A percentile compares a stretch with the other conserved stretches of the same genome.
Conservation (phyloP, 2,888 invertebrate species). For the Yponomeuta evonymella region DNA sequence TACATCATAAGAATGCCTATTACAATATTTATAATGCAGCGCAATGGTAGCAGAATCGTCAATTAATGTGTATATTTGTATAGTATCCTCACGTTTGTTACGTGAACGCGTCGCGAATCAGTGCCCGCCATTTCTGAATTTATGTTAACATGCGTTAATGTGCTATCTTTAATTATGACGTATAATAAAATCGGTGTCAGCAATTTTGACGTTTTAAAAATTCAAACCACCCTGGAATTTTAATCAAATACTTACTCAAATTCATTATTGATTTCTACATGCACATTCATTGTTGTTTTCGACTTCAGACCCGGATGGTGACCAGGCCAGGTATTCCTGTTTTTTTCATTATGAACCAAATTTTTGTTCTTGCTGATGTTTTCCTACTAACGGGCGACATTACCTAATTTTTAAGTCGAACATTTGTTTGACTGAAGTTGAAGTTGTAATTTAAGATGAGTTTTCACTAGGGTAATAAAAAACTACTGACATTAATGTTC, state of each 20-base stretch:
- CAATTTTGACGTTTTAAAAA: neutral
- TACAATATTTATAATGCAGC: neutral
- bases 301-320: no score
- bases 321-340: no score
- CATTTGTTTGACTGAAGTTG: no score
- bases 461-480: neutral
- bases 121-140: neutral
- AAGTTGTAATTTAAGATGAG: no score
- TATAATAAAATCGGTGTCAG: neutral
- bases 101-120: neutral
- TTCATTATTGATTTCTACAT: no score
- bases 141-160: neutral
- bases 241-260: no score
- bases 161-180: neutral
- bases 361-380: no score
- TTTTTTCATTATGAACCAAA: no score
- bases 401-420: no score
- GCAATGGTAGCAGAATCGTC: neutral
- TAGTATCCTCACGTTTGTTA: neutral
- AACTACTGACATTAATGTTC: slow-evolving; percentile 46
- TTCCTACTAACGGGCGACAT: no score
- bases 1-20: neutral
- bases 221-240: no score
- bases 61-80: neutral
- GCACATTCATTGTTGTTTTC: no score